phyloP scores from a whole-genome alignment of 2,888 invertebrate species.

The Scaptomyza caliginosa region DNA sequence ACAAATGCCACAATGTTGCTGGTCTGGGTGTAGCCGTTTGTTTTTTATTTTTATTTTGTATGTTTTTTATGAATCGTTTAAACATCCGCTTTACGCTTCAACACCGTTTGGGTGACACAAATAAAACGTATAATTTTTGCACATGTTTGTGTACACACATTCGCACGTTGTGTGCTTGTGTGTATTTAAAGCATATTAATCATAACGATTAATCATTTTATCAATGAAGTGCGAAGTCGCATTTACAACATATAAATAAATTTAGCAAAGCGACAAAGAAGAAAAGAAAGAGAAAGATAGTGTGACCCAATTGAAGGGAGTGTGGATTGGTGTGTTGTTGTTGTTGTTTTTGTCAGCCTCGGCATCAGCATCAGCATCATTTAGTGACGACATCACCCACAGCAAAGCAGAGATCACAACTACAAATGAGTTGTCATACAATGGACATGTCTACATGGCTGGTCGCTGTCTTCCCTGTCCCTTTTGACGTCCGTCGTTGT shows the following conservation, averaged over 20 bases:
- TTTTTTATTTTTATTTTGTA: constrained; percentile 8
- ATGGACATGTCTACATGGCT: constrained; percentile 42
- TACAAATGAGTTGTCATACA: constrained; percentile 69
- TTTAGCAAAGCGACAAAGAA: constrained; percentile 23
- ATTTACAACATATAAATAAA: constrained; percentile 36
- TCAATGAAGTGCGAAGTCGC: constrained; percentile 75
- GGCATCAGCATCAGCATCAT: constrained; percentile 38
- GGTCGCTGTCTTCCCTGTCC: constrained; percentile 1
- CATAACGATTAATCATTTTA: constrained; percentile 77
- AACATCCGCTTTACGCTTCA: constrained; percentile 70
- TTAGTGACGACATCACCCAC: constrained; percentile 74
- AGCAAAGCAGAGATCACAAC: constrained; percentile 54
- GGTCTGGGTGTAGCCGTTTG: constrained; percentile 9
- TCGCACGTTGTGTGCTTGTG: neutral
- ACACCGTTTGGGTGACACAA: constrained; percentile 56
- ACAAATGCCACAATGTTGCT: constrained; percentile 42
- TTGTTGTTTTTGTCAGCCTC: constrained; percentile 15
- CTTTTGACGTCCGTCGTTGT: constrained; percentile 2
- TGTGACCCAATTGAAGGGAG: constrained; percentile 68
- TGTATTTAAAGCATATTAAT: constrained; percentile 38
- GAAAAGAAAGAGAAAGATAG: constrained; percentile 19
- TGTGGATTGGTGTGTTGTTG: constrained; percentile 15
- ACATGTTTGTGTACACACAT: neutral
- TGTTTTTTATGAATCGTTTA: constrained; percentile 57
- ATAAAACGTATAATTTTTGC: constrained; percentile 9